Conservation (phyloP, 2,888 invertebrate genomes). For the Cheilosia impressa region DNA sequence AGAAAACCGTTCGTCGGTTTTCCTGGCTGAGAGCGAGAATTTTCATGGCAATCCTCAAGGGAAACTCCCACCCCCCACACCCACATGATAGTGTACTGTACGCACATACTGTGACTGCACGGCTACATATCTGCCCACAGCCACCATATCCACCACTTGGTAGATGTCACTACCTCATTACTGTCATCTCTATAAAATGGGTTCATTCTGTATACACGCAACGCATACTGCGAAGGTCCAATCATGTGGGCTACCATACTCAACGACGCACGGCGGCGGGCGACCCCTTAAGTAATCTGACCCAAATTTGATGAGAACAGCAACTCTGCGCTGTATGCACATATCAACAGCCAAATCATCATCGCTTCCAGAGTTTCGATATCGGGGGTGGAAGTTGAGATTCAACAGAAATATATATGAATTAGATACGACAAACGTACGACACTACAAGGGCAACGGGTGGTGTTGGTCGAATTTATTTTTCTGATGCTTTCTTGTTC, state of each 20-base stretch:
- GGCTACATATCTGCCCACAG: slow-evolving; percentile 26
- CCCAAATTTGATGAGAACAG: slow-evolving; percentile 72
- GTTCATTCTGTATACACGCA: slow-evolving; percentile 38
- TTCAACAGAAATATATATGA: slow-evolving; percentile 49
- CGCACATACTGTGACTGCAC: slow-evolving; percentile 29
- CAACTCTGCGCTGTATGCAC: slow-evolving; percentile 49
- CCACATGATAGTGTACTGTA: slow-evolving; percentile 40
- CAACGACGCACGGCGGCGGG: slow-evolving; percentile 14
- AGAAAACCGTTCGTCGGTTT: slow-evolving; percentile 50
- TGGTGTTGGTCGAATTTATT: slow-evolving; percentile 19
- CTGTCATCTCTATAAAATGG: slow-evolving; percentile 57
- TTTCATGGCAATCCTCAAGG: slow-evolving; percentile 31
- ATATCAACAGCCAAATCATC: slow-evolving; percentile 63
- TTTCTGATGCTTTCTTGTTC: slow-evolving; percentile 8
- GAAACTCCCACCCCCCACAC: slow-evolving; percentile 55
- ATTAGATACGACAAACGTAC: slow-evolving; percentile 67
- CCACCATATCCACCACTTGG: slow-evolving; percentile 1
- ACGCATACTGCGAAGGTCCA: slow-evolving; percentile 42
- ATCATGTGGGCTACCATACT: slow-evolving; percentile 65
- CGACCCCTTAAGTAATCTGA: slow-evolving; percentile 69
- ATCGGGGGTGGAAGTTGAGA: slow-evolving; percentile 59
- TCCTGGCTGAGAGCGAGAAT: slow-evolving; percentile 1
- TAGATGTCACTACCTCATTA: slow-evolving; percentile 45
- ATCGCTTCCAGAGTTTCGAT: slow-evolving; percentile 35
- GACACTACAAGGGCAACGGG: slow-evolving; percentile 25